Conservation (phyloP, 2,797 vertebrate genomes). For the Epinephelus malabaricus region DNA sequence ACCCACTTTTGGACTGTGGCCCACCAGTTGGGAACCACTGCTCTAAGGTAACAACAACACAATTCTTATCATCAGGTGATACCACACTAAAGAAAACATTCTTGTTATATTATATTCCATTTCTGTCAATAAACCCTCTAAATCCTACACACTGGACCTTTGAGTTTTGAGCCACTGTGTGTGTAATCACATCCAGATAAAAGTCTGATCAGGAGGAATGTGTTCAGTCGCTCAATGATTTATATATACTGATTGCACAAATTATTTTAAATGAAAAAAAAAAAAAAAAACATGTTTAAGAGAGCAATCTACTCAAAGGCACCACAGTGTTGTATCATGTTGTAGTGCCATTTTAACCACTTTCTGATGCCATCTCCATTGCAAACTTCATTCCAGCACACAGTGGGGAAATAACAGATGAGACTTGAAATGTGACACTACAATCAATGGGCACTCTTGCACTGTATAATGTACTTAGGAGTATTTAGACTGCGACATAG, state of each 20-base stretch:
- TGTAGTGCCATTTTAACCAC: neutral
- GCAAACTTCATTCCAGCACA: conserved; percentile 8
- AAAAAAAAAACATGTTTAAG: neutral
- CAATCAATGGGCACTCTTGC: conserved; percentile 25
- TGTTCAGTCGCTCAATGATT: neutral
- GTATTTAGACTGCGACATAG: conserved; percentile 12
- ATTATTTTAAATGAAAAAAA: neutral
- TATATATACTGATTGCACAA: neutral
- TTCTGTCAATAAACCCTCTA: no score
- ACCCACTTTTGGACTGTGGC: no score
- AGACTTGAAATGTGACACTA: conserved; percentile 13
- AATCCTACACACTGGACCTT: no score
- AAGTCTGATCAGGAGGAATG: neutral
- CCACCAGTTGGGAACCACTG: no score
- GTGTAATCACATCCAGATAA: neutral
- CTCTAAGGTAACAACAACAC: no score
- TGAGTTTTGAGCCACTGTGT: neutral
- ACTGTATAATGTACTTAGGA: conserved; percentile 26
- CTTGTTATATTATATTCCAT: no score
- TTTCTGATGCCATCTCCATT: neutral
- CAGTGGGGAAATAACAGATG: conserved; percentile 5
- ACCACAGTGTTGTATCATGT: neutral
- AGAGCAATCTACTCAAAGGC: neutral
- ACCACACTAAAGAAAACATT: no score
- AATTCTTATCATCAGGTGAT: no score